Evolutionary conservation across 2,888 invertebrate species (phyloP).

Genomic region (Leptopterna dolabrata): DNA sequence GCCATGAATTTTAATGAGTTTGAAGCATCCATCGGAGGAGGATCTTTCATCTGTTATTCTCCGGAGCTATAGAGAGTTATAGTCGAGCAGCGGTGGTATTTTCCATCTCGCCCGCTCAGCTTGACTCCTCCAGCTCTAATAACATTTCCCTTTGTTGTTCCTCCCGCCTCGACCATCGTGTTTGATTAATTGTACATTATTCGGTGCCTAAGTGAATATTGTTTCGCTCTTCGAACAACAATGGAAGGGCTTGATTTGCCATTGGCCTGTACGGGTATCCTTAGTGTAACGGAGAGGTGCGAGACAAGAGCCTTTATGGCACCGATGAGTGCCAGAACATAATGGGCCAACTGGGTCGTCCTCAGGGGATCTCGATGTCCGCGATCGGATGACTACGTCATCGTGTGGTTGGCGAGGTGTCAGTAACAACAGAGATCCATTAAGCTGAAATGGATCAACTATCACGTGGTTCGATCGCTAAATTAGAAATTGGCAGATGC

Average conservation of each 20-base stretch:
- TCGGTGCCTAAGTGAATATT: slow-evolving; percentile 17
- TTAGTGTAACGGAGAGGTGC: no score
- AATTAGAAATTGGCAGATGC: no score
- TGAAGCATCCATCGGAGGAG: neutral
- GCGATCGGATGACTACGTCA: neutral
- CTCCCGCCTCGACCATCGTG: neutral
- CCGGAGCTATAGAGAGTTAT: neutral
- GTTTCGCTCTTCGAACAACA: slow-evolving; percentile 9
- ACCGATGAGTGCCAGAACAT: neutral
- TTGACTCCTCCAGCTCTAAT: slow-evolving; percentile 6
- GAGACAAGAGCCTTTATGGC: neutral
- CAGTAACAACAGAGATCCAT: neutral
- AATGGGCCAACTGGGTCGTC: neutral
- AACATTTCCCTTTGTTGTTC: slow-evolving; percentile 12
- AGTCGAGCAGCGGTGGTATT: neutral
- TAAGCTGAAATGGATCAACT: neutral
- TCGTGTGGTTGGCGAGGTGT: neutral
- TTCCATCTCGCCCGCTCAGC: neutral
- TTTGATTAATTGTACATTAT: slow-evolving; percentile 24
- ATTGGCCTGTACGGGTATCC: neutral
- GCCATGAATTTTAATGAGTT: neutral
- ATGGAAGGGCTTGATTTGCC: neutral
- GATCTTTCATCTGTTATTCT: neutral
- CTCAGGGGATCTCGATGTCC: neutral
- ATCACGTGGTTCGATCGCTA: no score